phyloP scores from a whole-genome alignment of 2,113 vertebrate species.

The Plecotus auritus region DNA sequence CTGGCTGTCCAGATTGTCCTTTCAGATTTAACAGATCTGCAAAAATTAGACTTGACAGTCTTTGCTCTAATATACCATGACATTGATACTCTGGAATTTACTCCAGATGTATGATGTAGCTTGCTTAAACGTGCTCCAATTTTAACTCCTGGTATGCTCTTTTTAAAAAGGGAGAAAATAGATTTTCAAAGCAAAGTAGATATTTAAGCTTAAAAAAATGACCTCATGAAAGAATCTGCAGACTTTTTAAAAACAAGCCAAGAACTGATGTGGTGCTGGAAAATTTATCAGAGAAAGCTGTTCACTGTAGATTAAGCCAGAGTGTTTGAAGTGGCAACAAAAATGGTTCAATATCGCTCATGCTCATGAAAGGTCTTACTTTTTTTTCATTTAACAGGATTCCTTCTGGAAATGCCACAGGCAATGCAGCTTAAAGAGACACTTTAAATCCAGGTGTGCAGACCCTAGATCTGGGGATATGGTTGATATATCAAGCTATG shows the following conservation, averaged over 20 bases:
- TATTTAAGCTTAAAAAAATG: constrained; percentile 64
- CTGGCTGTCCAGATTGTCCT: constrained; percentile 59
- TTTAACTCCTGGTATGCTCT: constrained; percentile 71
- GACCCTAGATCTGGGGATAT: constrained; percentile 23
- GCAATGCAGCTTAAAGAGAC: constrained; percentile 40
- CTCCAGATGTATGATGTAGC: constrained; percentile 79
- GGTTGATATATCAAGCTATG: background rate
- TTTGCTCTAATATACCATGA: constrained; percentile 69
- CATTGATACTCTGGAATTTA: constrained; percentile 67
- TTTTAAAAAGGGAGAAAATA: constrained; percentile 67
- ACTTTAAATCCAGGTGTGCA: constrained; percentile 52
- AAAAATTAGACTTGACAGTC: constrained; percentile 73
- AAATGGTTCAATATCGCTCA: background rate
- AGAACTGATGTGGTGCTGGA: constrained; percentile 44
- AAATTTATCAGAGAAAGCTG: constrained; percentile 3
- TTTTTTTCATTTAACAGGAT: constrained; percentile 43
- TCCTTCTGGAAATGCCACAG: constrained; percentile 56
- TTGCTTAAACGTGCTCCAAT: constrained; percentile 70
- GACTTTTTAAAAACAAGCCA: constrained; percentile 55
- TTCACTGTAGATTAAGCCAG: background rate
- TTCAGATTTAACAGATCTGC: constrained; percentile 67
- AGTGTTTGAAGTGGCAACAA: constrained; percentile 47
- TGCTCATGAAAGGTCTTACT: constrained; percentile 31
- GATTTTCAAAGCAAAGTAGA: constrained; percentile 69
- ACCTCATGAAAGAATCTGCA: constrained; percentile 56